phyloP scores from a whole-genome alignment of 1,140 invertebrate species.

The Campodea augens region DNA sequence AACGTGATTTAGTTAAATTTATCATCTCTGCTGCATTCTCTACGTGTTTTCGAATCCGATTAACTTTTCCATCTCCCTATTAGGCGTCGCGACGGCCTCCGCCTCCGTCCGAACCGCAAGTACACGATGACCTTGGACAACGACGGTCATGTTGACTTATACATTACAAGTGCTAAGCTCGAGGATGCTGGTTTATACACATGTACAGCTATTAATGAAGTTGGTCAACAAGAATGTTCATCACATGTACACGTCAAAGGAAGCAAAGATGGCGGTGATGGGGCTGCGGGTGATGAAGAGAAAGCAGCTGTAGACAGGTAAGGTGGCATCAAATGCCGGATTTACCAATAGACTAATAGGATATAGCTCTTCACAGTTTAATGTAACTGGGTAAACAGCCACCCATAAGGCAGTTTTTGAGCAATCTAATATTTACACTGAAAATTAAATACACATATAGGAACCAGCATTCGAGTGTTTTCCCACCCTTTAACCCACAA shows the following conservation, averaged over 20 bases:
- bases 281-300: slow-evolving; percentile 1
- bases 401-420: too few species aligned
- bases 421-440: too few species aligned
- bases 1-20: too few species aligned
- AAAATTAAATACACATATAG: too few species aligned
- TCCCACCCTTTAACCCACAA: too few species aligned
- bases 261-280: neutral
- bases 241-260: slow-evolving; percentile 40
- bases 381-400: too few species aligned
- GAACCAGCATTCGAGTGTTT: too few species aligned
- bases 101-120: slow-evolving; percentile 49
- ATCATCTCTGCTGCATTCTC: too few species aligned
- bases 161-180: slow-evolving; percentile 37
- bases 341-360: too few species aligned
- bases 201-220: slow-evolving; percentile 65
- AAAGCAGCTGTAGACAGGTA: slow-evolving; percentile 11
- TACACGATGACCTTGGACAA: slow-evolving; percentile 51
- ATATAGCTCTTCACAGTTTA: too few species aligned
- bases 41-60: too few species aligned
- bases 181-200: slow-evolving; percentile 71
- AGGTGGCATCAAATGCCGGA: too few species aligned
- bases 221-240: slow-evolving; percentile 53
- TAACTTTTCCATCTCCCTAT: neutral
- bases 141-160: slow-evolving; percentile 57
- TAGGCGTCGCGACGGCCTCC: slow-evolving; percentile 43